Conservation (phyloP, 2,888 invertebrate species). For the Erynnis tages region DNA sequence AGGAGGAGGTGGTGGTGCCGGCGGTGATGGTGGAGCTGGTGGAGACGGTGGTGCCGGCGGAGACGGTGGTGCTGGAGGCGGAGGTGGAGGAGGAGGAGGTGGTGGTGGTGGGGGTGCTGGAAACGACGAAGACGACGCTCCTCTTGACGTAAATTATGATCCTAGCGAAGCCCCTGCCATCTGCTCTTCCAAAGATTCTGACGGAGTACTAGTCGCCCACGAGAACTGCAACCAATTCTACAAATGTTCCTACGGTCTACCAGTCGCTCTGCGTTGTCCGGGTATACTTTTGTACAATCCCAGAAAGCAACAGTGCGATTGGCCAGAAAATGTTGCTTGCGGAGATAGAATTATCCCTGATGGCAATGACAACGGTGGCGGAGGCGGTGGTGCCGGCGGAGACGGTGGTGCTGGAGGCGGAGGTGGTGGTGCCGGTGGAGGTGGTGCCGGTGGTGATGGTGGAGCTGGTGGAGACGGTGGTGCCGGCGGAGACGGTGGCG, state of each 20-base stretch:
- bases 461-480: background rate
- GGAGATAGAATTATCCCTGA: slow-evolving; percentile 38
- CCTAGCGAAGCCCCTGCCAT: slow-evolving; percentile 38
- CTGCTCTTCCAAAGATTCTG: slow-evolving; percentile 37
- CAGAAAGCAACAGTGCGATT: slow-evolving; percentile 40
- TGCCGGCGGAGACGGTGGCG: background rate
- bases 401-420: slow-evolving; percentile 4
- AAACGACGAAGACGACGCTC: too few relatives aligned
- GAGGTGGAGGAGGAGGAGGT: too few relatives aligned
- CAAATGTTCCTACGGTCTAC: slow-evolving; percentile 35
- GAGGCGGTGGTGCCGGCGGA: background rate
- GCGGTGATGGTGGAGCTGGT: slow-evolving; percentile 26
- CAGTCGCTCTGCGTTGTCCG: slow-evolving; percentile 36
- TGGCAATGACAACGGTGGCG: background rate
- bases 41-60: slow-evolving; percentile 7
- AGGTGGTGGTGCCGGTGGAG: background rate
- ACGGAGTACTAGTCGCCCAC: slow-evolving; percentile 41
- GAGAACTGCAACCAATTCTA: slow-evolving; percentile 45
- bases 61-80: slow-evolving; percentile 2
- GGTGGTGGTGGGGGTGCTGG: too few relatives aligned
- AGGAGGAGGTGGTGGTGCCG: background rate
- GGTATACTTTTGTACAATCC: slow-evolving; percentile 39
- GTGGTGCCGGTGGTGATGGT: background rate
- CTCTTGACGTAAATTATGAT: slow-evolving; percentile 34
- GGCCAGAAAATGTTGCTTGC: slow-evolving; percentile 44